Percentiles rank a stretch among this genome's conserved stretches.
phyloP scores from a whole-genome alignment of 1,140 invertebrate genomes.

The Drosophila tristis region DNA sequence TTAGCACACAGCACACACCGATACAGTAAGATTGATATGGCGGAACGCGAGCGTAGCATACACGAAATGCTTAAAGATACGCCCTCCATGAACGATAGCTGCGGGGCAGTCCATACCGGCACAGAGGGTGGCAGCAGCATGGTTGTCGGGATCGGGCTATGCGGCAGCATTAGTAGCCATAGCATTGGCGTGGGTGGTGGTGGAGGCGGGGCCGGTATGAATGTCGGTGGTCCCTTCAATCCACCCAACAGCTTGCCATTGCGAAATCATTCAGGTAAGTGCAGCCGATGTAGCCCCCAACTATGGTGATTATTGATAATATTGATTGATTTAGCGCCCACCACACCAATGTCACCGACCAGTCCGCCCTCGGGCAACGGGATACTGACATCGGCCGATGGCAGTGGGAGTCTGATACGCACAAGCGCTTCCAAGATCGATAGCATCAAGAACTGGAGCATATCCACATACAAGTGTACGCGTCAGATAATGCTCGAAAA shows the following conservation, averaged over 20 bases:
- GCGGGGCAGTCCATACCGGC: constrained; percentile 90
- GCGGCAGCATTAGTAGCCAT: constrained; percentile 56
- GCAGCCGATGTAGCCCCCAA: not conserved
- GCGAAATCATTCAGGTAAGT: constrained; percentile 84
- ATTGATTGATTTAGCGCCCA: constrained; percentile 56
- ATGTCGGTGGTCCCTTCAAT: constrained; percentile 42
- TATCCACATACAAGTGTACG: constrained; percentile 98
- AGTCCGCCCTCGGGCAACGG: constrained; percentile 84
- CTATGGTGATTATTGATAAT: not conserved
- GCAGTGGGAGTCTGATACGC: constrained; percentile 86
- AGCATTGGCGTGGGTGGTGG: constrained; percentile 34
- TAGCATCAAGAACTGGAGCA: constrained; percentile 96
- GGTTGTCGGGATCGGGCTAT: constrained; percentile 23
- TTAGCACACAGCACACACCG: not conserved
- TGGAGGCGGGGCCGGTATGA: constrained; percentile 1
- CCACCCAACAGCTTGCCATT: constrained; percentile 83
- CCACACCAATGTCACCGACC: constrained; percentile 84
- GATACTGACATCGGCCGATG: constrained; percentile 58
- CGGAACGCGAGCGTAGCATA: constrained; percentile 89
- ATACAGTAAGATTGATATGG: constrained; percentile 43
- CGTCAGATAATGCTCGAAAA: constrained; percentile 97
- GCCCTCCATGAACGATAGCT: constrained; percentile 91
- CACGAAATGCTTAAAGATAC: constrained; percentile 95
- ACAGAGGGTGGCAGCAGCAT: constrained; percentile 85
- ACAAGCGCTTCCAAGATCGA: constrained; percentile 92